These are phyloP conservation scores for Harpagifer antarcticus DNA, from an alignment of 2,797 vertebrate genomes.

Conservation along the genomic window DNA sequence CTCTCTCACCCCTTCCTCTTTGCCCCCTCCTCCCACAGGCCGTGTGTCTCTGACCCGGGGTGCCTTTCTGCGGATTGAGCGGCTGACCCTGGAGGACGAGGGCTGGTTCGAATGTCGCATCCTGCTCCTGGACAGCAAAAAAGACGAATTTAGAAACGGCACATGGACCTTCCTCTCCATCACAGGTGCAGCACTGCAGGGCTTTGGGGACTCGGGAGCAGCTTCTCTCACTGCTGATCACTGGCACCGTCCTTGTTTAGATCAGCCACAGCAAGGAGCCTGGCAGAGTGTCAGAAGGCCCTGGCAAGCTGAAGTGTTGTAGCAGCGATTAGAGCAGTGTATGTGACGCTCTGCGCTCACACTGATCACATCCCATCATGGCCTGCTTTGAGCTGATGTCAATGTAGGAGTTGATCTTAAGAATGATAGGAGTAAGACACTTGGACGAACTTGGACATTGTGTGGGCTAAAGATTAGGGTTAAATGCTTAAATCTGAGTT, in stretches of 20 bases:
- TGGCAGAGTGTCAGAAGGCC: conserved; percentile 42
- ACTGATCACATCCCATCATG: conserved; percentile 27
- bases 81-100: conserved; percentile 91
- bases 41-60: conserved; percentile 90
- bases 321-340: conserved; percentile 32
- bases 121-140: conserved; percentile 91
- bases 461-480: conserved; percentile 31
- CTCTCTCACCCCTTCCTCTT: conserved; percentile 27
- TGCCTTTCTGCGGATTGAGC: conserved; percentile 90
- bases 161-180: conserved; percentile 98
- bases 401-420: conserved; percentile 19
- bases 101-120: conserved; percentile 99
- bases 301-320: conserved; percentile 39
- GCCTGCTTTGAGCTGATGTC: conserved; percentile 42
- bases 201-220: conserved; percentile 37
- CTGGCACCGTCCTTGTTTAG: conserved; percentile 58
- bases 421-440: conserved; percentile 28
- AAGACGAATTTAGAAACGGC: conserved; percentile 93
- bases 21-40: conserved; percentile 79
- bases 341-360: conserved; percentile 38
- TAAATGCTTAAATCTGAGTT: conserved; percentile 36
- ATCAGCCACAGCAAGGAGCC: conserved; percentile 55
- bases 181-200: conserved; percentile 85
- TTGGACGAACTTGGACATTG: conserved; percentile 22
- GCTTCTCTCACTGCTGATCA: conserved; percentile 42